Evolutionary conservation across 2,797 vertebrate species (phyloP), one percentile per base, ranked within the genome.

Genomic region (Discoglossus pictus): DNA sequence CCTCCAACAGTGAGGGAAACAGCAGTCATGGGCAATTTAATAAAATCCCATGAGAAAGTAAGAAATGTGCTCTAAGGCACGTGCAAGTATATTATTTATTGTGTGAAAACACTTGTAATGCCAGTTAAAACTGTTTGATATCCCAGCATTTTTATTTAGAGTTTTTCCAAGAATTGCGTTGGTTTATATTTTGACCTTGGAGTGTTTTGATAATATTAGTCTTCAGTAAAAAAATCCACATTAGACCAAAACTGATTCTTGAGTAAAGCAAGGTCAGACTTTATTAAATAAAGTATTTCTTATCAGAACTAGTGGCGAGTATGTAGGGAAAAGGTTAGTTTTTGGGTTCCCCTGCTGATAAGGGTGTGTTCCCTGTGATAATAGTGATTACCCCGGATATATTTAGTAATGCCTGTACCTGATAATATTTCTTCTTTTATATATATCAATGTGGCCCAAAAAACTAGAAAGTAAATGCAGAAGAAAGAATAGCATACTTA

Each of bases 81-180:
- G 7, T 25, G 52, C 25, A 16, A 13, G 59, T 18, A 35, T 4
- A 21, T 34, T 23, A 52, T 17, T 38, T 34, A 55, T n/a, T 47
- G 21, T 25, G 34, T 54, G 59, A 59, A 69, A 61, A 52, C 38
- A 17, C 34, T 60, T 43, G 52, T 6, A 52, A 4, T 4, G 20
- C 6, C 36, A 34, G 17, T 39, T 34, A 61, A 38, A 17, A 53
- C 17, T 18, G 7, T 15, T 46, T 44, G 15, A n/a, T 24, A 24
- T 61, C 23, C 15, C 13, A 38, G 5, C 11, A 6, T 52, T 7
- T 34, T 21, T 1, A 12, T 56, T 18, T 52, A 10, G 2, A 51
- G 4, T 17, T 36, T 60, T 21, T 12, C 23, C 44, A 20, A 27
- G 4, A 12, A 25, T 20, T 20, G 2, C 3, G 20, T 10, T 4